Evolutionary conservation across 2,888 invertebrate species (phyloP).

Genomic region (Microplitis deprimator): DNA sequence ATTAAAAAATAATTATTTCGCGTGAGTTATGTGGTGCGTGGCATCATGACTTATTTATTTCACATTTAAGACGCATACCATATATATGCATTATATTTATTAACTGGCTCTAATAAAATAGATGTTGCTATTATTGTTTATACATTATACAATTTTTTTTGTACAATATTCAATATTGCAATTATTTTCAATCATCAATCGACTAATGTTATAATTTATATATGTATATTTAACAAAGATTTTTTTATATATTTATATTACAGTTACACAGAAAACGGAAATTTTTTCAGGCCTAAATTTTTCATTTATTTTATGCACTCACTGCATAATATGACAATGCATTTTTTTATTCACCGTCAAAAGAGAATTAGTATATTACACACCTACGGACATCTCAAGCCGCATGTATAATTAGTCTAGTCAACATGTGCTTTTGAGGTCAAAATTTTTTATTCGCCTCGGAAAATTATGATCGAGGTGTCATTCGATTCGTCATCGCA

Average conservation of each 20-base stretch:
- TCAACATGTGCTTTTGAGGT: too few relatives aligned
- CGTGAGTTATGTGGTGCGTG: slow-evolving; percentile 65
- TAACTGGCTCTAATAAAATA: not conserved
- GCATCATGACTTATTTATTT: slow-evolving; percentile 64
- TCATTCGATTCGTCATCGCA: too few relatives aligned
- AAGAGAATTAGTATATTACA: not conserved
- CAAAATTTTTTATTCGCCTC: too few relatives aligned
- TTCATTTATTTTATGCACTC: not conserved
- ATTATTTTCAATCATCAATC: slow-evolving; percentile 28
- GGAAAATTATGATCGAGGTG: too few relatives aligned
- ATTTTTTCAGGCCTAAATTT: slow-evolving; percentile 26
- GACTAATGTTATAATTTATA: slow-evolving; percentile 3
- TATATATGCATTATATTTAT: slow-evolving; percentile 32
- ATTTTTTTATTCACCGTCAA: not conserved
- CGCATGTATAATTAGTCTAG: too few relatives aligned
- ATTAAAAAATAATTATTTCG: slow-evolving; percentile 48
- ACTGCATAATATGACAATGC: slow-evolving; percentile 6
- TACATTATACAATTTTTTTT: slow-evolving; percentile 8
- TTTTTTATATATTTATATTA: not conserved
- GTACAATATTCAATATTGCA: slow-evolving; percentile 18
- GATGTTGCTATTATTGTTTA: not conserved
- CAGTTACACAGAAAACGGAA: slow-evolving; percentile 30
- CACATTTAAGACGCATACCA: slow-evolving; percentile 31
- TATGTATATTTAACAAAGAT: not conserved
- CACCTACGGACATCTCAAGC: too few relatives aligned